Evolutionary conservation across 2,113 vertebrate species (phyloP).

Genomic region (Etia nguti): DNA sequence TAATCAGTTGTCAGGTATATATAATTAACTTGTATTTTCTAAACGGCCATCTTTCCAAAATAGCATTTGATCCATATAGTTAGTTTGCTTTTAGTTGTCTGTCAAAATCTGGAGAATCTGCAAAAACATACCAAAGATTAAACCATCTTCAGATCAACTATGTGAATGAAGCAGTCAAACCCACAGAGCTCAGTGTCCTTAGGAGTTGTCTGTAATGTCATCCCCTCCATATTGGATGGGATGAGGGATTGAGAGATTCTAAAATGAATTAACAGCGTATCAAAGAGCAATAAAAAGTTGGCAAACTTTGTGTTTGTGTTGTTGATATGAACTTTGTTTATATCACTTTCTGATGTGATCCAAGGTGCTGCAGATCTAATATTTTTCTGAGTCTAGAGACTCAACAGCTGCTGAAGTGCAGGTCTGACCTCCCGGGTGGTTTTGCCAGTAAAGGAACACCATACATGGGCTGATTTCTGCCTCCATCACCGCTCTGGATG

Average conservation of each 20-base stretch:
- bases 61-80: background rate
- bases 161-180: background rate
- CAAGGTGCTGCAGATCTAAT: slow-evolving; percentile 33
- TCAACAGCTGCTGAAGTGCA: slow-evolving; percentile 60
- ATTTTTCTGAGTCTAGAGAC: background rate
- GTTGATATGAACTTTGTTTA: background rate
- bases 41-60: background rate
- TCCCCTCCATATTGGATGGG: background rate
- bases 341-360: slow-evolving; percentile 3
- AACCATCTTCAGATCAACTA: background rate
- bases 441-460: slow-evolving; percentile 38
- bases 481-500: slow-evolving; percentile 50
- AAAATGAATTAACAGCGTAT: background rate
- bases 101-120: background rate
- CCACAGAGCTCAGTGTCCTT: background rate
- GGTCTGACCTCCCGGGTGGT: slow-evolving; percentile 41
- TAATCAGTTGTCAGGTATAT: background rate
- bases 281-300: background rate
- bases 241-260: background rate
- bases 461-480: slow-evolving; percentile 23
- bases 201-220: background rate
- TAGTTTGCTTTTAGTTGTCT: background rate
- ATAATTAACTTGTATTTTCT: background rate
- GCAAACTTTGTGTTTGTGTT: background rate
- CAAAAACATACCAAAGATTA: background rate